These are phyloP conservation scores for Mus caroli DNA, from an alignment of 2,797 vertebrate species.

Conservation along the genomic window DNA sequence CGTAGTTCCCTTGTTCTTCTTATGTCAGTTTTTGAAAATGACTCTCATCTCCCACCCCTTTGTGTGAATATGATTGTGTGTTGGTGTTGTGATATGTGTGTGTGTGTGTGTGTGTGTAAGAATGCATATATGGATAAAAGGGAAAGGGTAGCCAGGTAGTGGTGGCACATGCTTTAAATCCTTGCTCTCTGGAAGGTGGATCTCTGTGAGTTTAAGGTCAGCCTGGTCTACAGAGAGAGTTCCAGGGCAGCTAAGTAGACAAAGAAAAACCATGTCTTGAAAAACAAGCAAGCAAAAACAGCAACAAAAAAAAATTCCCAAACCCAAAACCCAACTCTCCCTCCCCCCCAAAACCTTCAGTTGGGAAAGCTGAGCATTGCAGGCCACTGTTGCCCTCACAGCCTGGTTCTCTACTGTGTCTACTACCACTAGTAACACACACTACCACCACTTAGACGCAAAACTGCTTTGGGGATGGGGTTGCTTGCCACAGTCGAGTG, in stretches of 20 bases:
- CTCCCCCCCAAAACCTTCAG: neutral
- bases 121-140: neutral
- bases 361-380: slow-evolving; percentile 48
- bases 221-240: neutral
- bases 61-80: neutral
- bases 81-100: neutral
- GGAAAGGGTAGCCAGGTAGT: neutral
- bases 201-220: neutral
- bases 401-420: fast-evolving
- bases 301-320: too few relatives aligned
- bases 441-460: neutral
- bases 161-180: neutral
- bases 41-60: neutral
- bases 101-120: neutral
- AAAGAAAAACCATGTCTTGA: neutral
- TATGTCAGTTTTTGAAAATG: slow-evolving; percentile 73
- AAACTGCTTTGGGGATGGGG: slow-evolving; percentile 12
- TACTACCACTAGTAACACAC: neutral
- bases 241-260: neutral
- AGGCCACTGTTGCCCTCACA: slow-evolving; percentile 46
- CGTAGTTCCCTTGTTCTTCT: slow-evolving; percentile 44
- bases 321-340: neutral
- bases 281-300: neutral
- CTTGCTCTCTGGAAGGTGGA: neutral
- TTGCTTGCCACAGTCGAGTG: neutral